Base-by-base conservation (phyloP, 2,888 invertebrate species). In the Scaptomyza caliginosa region DNA sequence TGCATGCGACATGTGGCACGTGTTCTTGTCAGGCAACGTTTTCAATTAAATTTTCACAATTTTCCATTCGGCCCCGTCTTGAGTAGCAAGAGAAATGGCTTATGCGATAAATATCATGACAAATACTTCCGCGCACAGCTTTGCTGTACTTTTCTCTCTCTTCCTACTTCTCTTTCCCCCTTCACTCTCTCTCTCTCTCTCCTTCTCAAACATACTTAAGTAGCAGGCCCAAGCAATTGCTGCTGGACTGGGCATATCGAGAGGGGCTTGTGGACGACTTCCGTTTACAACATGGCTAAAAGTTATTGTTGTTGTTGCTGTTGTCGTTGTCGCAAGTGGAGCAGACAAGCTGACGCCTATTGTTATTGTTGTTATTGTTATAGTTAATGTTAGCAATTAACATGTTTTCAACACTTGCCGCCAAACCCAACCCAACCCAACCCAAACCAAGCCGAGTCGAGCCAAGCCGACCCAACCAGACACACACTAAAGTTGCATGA, bases 1-100 rank as follows among this genome's bases (percentile, higher is more conserved):
- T 38, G 40, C 38, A 39, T 28, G 26, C 42, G 66, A 56, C 75
- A 80, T 28, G 26, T 45, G 66, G 59, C 75, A 80, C 67, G 64
- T 62, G 71, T 48, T 40, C 56, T 57, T 39, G 51, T 46, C 57
- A 58, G 66, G 43, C 76, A 56, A 56, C 55, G 50, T 75, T 82
- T 81, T 85, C 81, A 81, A 85, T 81, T 82, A 85, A 81, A 85
- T 81, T 85, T 82, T 82, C 74, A 85, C 80, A 84, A 74, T 82
- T 81, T 81, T 75, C 74, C 67, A 60, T 74, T 64, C 42, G 16
- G 34, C 16, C 2, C 43, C 55, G 66, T 58, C 64, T 40, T 74
- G n/a, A n/a, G n/a, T n/a, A n/a, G n/a, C 65, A 67, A 71, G 56
- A 67, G 65, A 64, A 73, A 82, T 67, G 74, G 83, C 76, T 69